A percentile compares a stretch with the other conserved stretches of the same genome.
Evolutionary conservation across 1,140 invertebrate genomes (phyloP).

Genomic region (Nymphalis io): DNA sequence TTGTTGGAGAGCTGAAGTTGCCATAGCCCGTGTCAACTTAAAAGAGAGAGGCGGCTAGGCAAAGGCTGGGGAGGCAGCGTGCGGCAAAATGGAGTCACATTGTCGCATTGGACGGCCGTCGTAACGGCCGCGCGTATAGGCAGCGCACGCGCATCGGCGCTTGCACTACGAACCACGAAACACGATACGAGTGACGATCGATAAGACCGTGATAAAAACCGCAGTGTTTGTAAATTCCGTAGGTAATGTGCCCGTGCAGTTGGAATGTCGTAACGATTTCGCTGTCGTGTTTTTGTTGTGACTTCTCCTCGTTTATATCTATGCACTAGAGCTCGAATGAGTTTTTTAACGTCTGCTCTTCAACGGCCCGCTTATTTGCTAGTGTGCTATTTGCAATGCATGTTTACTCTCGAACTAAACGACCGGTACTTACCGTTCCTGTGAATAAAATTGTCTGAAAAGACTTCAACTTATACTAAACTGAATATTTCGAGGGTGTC

Average conservation of each 20-base stretch:
- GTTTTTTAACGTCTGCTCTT: slow-evolving; percentile 23
- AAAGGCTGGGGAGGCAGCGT: slow-evolving; percentile 60
- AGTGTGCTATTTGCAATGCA: slow-evolving; percentile 9
- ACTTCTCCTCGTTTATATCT: slow-evolving; percentile 10
- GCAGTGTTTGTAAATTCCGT: slow-evolving; percentile 45
- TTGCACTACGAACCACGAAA: slow-evolving; percentile 22
- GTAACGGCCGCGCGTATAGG: slow-evolving; percentile 62
- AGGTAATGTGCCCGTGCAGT: slow-evolving; percentile 47
- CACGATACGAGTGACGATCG: slow-evolving; percentile 46
- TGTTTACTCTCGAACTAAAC: slow-evolving; percentile 20
- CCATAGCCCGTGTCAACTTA: slow-evolving; percentile 52
- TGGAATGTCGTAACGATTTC: slow-evolving; percentile 53
- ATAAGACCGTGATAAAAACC: slow-evolving; percentile 44
- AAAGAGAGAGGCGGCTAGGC: slow-evolving; percentile 77
- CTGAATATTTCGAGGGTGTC: background rate
- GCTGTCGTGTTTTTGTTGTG: slow-evolving; percentile 49
- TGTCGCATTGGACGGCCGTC: slow-evolving; percentile 69
- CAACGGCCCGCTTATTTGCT: slow-evolving; percentile 18
- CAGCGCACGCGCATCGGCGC: slow-evolving; percentile 45
- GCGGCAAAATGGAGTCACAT: slow-evolving; percentile 63
- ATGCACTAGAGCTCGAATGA: slow-evolving; percentile 20
- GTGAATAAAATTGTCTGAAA: slow-evolving; percentile 16
- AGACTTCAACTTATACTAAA: background rate
- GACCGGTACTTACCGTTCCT: slow-evolving; percentile 8
- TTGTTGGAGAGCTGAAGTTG: slow-evolving; percentile 33